Base-by-base conservation (phyloP, 2,113 vertebrate species). In the Cacatua alba region DNA sequence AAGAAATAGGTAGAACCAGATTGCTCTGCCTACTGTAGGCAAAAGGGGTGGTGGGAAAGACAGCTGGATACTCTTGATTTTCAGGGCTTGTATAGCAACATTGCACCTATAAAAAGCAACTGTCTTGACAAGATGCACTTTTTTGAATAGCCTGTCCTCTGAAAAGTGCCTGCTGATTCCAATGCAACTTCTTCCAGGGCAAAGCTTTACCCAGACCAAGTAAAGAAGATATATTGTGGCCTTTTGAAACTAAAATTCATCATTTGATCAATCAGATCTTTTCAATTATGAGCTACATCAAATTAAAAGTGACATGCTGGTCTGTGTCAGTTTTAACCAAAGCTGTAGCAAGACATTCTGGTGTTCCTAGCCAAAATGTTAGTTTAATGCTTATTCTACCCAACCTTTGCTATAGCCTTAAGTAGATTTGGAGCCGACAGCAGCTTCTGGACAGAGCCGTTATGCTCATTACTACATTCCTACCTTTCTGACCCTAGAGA, bases 361-460 rank as follows among this genome's bases (percentile, higher is more conserved):
- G 33, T 75, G 72, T 43, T 60, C 31, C 11, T 19, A 71, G 72
- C 43, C 4, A 11, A 90, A 68, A 59, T 48, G 80, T 60, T 53
- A 86, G 60, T 53, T 59, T 33, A 46, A 70, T 51, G 46, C 8
- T 68, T 46, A 39, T 17, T 63, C 46, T 29, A 35, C 16, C 6
- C 3, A 2, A 23, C 25, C 55, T 81, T 9, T 64, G 29, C 59
- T 81, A 67, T 2, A 83, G 28, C 26, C 88, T 76, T 19, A 63
- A 46, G 43, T 21, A 39, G 37, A 63, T 81, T 41, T 83, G 49
- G 76, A 86, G 79, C 28, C 21, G 19, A 77, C 41, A 83, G 49
- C n/a, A 88, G 80, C 44, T 76, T 59, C 65, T 35, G 43, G 81
- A 59, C 59, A 74, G n/a, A 93, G 77, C 60, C 91, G 88, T 41